phyloP scores from a whole-genome alignment of 2,113 vertebrate genomes.

The Sialia sialis region DNA sequence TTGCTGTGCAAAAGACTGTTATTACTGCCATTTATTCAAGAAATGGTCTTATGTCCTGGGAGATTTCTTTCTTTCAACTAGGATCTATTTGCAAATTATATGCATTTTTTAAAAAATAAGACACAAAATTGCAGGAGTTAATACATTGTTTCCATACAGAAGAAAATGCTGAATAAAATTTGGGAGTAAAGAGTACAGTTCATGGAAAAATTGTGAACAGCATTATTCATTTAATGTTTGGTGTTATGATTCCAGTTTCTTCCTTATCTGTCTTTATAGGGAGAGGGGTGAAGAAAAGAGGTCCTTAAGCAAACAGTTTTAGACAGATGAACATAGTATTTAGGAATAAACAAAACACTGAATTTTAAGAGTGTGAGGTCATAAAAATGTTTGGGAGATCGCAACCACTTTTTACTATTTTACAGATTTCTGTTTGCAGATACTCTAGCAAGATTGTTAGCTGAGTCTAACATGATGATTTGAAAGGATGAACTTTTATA shows the following conservation, averaged over 20 bases:
- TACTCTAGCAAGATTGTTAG: constrained; percentile 8
- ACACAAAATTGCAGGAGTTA: not conserved
- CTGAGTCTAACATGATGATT: constrained; percentile 45
- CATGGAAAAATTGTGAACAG: not conserved
- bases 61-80: not conserved
- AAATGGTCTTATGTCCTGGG: not conserved
- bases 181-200: not conserved
- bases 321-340: not conserved
- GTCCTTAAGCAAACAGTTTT: not conserved
- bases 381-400: not conserved
- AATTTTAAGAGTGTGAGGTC: constrained; percentile 1
- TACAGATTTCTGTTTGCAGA: constrained; percentile 21
- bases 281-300: not conserved
- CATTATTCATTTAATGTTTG: not conserved
- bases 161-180: not conserved
- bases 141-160: not conserved
- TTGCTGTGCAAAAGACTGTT: not conserved
- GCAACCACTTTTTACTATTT: not conserved
- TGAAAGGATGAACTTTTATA: constrained; percentile 47
- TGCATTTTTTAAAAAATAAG: not conserved
- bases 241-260: not conserved
- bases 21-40: not conserved
- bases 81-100: not conserved
- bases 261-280: not conserved
- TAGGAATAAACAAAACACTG: not conserved